Evolutionary conservation across 2,113 vertebrate genomes (phyloP).

Genomic region (Varanus salvator): DNA sequence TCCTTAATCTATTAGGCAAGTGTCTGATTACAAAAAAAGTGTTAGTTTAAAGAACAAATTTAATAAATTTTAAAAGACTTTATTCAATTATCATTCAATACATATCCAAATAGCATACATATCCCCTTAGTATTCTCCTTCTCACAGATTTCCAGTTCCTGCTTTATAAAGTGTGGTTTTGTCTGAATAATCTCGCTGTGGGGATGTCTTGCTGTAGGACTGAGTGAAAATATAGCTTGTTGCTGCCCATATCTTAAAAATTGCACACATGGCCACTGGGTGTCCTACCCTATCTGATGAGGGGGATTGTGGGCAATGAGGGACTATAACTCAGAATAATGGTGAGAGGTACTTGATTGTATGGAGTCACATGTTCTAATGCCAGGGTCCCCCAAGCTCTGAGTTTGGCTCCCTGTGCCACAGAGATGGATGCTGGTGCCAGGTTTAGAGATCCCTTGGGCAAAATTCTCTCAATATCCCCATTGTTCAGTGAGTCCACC

Average conservation of each 20-base stretch:
- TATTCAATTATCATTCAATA: not conserved
- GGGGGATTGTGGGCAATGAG: too few relatives aligned
- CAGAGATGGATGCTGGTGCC: too few relatives aligned
- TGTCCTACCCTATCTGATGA: too few relatives aligned
- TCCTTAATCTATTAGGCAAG: not conserved
- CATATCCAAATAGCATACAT: not conserved
- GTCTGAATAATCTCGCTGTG: not conserved
- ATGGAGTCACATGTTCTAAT: not conserved
- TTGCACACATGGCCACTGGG: not conserved
- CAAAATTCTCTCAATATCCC: too few relatives aligned
- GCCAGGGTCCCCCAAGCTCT: not conserved
- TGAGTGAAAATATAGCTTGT: too few relatives aligned
- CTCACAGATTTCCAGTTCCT: not conserved
- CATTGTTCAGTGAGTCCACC: too few relatives aligned
- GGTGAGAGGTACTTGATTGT: not conserved
- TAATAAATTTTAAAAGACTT: not conserved
- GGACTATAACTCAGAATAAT: not conserved
- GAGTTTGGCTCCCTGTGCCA: not conserved
- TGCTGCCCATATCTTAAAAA: not conserved
- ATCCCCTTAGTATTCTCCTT: not conserved
- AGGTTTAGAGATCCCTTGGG: too few relatives aligned
- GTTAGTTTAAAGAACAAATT: slow-evolving; percentile 3
- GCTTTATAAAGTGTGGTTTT: not conserved
- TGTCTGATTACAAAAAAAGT: not conserved
- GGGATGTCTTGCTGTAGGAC: not conserved